A percentile compares a stretch with the other conserved stretches of the same genome.
These are phyloP conservation scores for Globicephala melas DNA, from an alignment of 2,113 vertebrate species.

Conservation along the genomic window DNA sequence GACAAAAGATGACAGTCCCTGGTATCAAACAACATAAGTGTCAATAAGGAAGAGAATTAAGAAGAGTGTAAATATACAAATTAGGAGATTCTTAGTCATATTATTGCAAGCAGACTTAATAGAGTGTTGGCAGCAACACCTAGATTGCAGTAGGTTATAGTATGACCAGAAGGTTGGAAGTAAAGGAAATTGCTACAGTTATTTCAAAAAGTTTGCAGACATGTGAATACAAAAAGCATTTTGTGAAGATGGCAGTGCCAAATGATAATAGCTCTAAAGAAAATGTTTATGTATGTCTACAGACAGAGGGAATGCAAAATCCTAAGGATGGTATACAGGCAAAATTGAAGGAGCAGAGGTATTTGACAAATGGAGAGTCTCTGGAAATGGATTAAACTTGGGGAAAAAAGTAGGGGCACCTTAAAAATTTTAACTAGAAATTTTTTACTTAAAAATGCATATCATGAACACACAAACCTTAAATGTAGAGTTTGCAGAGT, in stretches of 20 bases:
- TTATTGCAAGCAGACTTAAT: neutral
- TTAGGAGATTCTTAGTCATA: neutral
- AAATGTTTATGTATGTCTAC: neutral
- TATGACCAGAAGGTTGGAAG: neutral
- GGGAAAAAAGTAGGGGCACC: too few species aligned
- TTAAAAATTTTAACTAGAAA: too few species aligned
- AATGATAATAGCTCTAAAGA: neutral
- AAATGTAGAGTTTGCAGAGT: neutral
- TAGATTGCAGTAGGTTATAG: neutral
- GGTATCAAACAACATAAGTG: accelerated
- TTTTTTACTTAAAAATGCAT: neutral
- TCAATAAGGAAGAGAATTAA: neutral
- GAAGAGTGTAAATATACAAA: neutral
- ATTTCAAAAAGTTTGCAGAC: neutral
- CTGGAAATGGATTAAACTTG: too few species aligned
- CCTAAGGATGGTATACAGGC: too few species aligned
- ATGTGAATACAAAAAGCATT: neutral
- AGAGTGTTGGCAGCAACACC: neutral
- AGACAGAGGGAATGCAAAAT: neutral
- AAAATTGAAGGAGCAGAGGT: too few species aligned
- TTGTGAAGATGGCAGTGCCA: neutral
- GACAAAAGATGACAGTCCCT: neutral
- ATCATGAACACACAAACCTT: neutral
- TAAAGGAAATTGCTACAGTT: neutral
- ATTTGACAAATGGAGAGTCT: too few species aligned